Evolutionary conservation across 30 jellyfish, hydroid and myxozoan species (phyloP).

Genomic region (Chrysaora quinquecirrha): DNA sequence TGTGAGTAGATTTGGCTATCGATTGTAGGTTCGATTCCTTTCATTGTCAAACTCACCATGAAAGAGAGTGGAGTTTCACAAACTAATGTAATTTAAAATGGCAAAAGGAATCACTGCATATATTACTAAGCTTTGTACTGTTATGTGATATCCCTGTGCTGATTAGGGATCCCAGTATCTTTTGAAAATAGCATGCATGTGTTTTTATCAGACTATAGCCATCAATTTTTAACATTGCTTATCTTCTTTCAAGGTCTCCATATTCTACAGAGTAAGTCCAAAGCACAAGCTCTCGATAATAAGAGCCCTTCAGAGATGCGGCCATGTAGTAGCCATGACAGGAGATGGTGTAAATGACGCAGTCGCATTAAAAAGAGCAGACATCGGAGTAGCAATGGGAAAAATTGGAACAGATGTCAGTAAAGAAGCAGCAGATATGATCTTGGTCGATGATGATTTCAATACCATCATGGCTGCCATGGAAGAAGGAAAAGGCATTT

Average conservation of each 20-base stretch:
- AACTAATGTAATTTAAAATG: no score
- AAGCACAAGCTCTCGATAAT: conserved; percentile 86
- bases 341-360: conserved; percentile 99
- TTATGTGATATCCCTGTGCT: no score
- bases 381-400: conserved; percentile 98
- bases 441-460: conserved; percentile 90
- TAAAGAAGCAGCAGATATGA: conserved; percentile 99
- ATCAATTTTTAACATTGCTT: neutral
- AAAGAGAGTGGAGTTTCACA: no score
- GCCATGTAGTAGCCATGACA: conserved; percentile 98
- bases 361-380: conserved; percentile 91
- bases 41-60: no score
- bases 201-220: neutral
- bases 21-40: no score
- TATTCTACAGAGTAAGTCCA: conserved; percentile 93
- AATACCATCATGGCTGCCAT: conserved; percentile 92
- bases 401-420: conserved; percentile 96
- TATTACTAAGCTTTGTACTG: no score
- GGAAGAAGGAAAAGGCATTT: conserved; percentile 96
- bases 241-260: conserved; percentile 61
- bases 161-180: no score
- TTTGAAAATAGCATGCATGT: no score
- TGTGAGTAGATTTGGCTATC: no score
- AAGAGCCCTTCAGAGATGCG: conserved; percentile 85
- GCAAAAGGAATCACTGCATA: no score